Conservation (phyloP, 2,797 vertebrate genomes). For the Steatocranus sp. region DNA sequence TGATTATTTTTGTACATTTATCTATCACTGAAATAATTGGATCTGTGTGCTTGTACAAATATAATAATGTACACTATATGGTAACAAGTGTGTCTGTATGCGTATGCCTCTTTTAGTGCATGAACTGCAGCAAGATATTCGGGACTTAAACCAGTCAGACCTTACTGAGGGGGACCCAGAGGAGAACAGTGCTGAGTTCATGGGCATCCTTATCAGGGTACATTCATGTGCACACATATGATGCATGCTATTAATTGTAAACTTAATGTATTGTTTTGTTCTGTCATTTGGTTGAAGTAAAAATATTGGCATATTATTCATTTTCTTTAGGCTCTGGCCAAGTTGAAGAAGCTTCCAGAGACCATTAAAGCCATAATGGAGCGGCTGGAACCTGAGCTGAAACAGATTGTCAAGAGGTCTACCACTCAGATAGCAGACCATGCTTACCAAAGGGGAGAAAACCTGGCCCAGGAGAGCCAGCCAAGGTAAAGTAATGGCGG, state of each 20-base stretch:
- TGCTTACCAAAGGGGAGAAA: slow-evolving; percentile 92
- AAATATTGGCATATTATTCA: neutral
- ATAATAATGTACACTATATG: neutral
- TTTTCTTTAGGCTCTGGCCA: slow-evolving; percentile 84
- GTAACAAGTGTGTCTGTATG: neutral
- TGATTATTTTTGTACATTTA: neutral
- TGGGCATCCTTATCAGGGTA: slow-evolving; percentile 94
- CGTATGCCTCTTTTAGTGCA: slow-evolving; percentile 63
- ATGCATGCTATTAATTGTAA: neutral
- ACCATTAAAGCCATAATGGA: slow-evolving; percentile 94
- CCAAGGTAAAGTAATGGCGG: slow-evolving; percentile 76
- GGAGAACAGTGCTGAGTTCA: slow-evolving; percentile 92
- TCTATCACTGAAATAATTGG: neutral
- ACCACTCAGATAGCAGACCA: slow-evolving; percentile 97
- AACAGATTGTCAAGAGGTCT: slow-evolving; percentile 95
- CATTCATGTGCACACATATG: neutral
- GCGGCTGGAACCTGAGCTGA: slow-evolving; percentile 91
- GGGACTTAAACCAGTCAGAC: slow-evolving; percentile 77
- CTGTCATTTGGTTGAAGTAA: neutral
- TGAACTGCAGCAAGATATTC: slow-evolving; percentile 82
- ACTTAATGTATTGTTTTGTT: neutral
- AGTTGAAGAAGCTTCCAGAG: slow-evolving; percentile 94
- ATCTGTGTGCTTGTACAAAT: neutral
- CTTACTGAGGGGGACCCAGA: slow-evolving; percentile 87
- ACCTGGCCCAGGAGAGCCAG: slow-evolving; percentile 86